phyloP scores from a whole-genome alignment of 2,797 vertebrate genomes.

The Acrossocheilus wenchowensis region DNA sequence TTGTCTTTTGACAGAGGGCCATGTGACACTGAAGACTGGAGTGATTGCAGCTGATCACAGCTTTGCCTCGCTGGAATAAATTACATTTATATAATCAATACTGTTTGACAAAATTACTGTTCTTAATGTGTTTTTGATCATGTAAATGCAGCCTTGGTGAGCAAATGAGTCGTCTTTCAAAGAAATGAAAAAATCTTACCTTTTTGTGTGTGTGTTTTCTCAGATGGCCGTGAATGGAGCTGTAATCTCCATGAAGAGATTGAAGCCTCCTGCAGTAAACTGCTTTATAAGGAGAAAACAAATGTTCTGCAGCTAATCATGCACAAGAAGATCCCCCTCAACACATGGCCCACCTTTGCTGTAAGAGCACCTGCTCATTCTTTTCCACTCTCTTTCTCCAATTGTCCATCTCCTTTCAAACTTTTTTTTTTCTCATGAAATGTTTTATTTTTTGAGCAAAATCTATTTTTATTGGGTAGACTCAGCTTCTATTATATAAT shows the following conservation, averaged over 20 bases:
- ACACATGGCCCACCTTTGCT: slow-evolving; percentile 90
- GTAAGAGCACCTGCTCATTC: slow-evolving; percentile 70
- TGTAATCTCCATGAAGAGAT: slow-evolving; percentile 93
- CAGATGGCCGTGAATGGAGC: slow-evolving; percentile 92
- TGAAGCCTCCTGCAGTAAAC: slow-evolving; percentile 90
- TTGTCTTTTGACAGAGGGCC: neutral
- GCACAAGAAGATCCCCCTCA: slow-evolving; percentile 96
- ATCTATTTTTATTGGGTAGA: neutral
- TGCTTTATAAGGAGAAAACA: slow-evolving; percentile 90
- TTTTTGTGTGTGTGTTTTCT: slow-evolving; percentile 2
- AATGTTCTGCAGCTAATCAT: slow-evolving; percentile 88
- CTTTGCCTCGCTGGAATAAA: neutral
- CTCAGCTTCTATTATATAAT: neutral
- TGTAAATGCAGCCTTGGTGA: neutral
- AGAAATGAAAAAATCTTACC: neutral
- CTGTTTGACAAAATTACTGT: neutral
- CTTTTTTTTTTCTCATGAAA: neutral
- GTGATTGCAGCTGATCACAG: neutral
- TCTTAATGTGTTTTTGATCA: neutral
- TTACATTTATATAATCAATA: neutral
- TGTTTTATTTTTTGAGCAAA: neutral
- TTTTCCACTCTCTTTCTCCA: neutral
- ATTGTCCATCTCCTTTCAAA: neutral
- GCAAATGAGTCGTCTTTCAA: too few relatives aligned
- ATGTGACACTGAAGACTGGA: neutral